Evolutionary conservation across 2,888 invertebrate genomes (phyloP), one percentile per base, ranked within the genome.

Genomic region (Orthosia gracilis): DNA sequence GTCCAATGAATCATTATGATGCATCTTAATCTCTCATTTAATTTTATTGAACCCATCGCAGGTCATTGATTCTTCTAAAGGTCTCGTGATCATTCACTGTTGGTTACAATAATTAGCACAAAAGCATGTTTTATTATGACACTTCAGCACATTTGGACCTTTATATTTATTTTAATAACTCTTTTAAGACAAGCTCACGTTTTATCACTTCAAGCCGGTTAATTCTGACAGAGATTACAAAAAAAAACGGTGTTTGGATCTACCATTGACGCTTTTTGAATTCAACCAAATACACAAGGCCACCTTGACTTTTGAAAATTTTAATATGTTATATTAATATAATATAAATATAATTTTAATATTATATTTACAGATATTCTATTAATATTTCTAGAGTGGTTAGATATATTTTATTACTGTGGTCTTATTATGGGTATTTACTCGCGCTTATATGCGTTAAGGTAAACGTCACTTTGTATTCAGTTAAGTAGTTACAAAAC

Each of bases 1-100:
- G 9, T 40, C 40, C 40, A 40, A 40, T 9, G 1, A 9, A 40
- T 40, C 40, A 40, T 40, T 40, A 40, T 40, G 13, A 4, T 45
- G 11, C 15, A 59, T 21, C 21, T 12, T 47, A 49, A 68, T 31
- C 2, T 5, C 9, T 21, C 18, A 31, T 47, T 73, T 7, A 73
- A 45, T 5, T 15, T 21, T 15, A 31, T 47, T 73, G 12, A 73
- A 45, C n/a, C 23, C 50, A 21, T 21, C 15, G n/a, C 59, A 45
- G 59, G 26, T 11, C 58, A 9, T 21, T 52, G 73, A 26, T 15
- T 45, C 4, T 45, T 9, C 7, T 12, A 26, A 15, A 50, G 50
- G 72, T 71, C 40, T 50, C 23, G 15, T 73, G 50, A 21, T 58
- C 40, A 18, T 18, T 70, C 18, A n/a, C 18, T 0, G 40, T 69